These are phyloP conservation scores for Latrodectus elegans DNA, from an alignment of 2,888 invertebrate species.

Conservation along the genomic window DNA sequence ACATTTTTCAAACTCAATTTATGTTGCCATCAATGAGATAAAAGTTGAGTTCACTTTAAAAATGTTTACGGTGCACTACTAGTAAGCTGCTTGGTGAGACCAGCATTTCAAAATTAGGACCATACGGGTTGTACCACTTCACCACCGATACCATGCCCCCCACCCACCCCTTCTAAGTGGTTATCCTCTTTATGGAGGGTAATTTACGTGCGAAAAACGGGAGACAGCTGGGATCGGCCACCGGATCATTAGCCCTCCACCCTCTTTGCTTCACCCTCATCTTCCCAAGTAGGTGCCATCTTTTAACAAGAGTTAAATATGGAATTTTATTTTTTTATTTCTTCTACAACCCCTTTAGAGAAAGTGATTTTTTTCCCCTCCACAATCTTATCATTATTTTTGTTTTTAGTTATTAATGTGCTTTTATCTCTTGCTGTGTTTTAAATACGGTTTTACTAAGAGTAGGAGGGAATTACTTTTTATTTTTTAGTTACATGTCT, in stretches of 20 bases:
- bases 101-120: conserved; percentile 1
- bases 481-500: neutral
- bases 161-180: conserved; percentile 23
- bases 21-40: conserved; percentile 35
- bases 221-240: conserved; percentile 47
- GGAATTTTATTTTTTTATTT: conserved; percentile 27
- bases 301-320: conserved; percentile 61
- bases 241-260: conserved; percentile 52
- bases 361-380: neutral
- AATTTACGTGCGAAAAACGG: conserved; percentile 67
- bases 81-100: neutral
- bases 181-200: conserved; percentile 62
- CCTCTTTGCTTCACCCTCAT: neutral
- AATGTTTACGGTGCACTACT: conserved; percentile 15
- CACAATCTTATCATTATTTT: neutral
- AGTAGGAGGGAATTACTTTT: neutral
- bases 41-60: conserved; percentile 49
- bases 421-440: neutral
- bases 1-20: conserved; percentile 46
- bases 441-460: neutral
- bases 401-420: neutral
- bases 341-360: neutral
- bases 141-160: conserved; percentile 12
- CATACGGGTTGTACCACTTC: conserved; percentile 54
- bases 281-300: conserved; percentile 36